Conservation (phyloP, 1,140 invertebrate species). For the Aphelinus certus region DNA sequence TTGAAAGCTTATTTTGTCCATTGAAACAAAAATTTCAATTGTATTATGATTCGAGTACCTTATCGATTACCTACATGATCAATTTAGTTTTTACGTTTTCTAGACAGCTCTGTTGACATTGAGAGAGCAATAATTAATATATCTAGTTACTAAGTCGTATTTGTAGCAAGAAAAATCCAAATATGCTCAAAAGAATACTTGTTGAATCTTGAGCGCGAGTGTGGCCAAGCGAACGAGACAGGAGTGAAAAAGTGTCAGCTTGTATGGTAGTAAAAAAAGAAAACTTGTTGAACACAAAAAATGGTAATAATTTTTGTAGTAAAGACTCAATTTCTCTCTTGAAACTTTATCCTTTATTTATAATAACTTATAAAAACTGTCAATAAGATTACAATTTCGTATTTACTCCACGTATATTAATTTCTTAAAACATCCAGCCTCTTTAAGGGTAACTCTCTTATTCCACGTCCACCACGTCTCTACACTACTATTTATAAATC, state of each 20-base stretch:
- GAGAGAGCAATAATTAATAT: too few relatives aligned
- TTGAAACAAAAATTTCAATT: too few relatives aligned
- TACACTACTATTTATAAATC: not conserved
- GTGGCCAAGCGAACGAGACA: not conserved
- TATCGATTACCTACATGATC: too few relatives aligned
- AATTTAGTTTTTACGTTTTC: too few relatives aligned
- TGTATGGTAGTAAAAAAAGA: not conserved
- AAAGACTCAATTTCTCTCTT: constrained; percentile 4
- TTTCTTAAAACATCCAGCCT: constrained; percentile 9
- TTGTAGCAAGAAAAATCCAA: too few relatives aligned
- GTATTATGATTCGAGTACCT: too few relatives aligned
- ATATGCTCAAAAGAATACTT: too few relatives aligned
- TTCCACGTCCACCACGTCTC: not conserved
- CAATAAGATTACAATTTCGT: constrained; percentile 46
- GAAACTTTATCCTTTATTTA: constrained; percentile 39
- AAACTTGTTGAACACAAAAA: not conserved
- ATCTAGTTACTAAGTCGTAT: too few relatives aligned
- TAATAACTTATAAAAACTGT: constrained; percentile 45
- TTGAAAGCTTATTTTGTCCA: too few relatives aligned
- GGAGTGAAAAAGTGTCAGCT: not conserved
- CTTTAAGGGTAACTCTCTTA: not conserved
- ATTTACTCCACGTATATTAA: constrained; percentile 40
- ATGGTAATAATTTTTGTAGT: not conserved
- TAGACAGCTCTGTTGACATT: too few relatives aligned
- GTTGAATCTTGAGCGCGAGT: too few relatives aligned